Evolutionary conservation across 2,888 invertebrate species (phyloP).

Genomic region (Brachyptera risi): DNA sequence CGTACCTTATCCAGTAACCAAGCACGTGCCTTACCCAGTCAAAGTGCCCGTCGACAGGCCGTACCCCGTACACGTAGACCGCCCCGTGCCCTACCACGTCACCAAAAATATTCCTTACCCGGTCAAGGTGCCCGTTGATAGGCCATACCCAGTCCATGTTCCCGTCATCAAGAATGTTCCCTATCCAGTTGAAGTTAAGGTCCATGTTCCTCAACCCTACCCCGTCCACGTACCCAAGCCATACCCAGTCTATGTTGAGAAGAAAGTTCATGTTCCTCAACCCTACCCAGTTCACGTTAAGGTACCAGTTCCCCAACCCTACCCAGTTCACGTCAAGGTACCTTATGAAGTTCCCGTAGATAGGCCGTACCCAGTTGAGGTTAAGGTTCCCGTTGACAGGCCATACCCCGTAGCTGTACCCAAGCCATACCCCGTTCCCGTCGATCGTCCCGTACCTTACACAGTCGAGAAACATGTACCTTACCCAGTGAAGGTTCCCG

Average conservation of each 20-base stretch:
- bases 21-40: conserved; percentile 76
- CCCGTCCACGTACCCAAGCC: conserved; percentile 45
- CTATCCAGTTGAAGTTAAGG: conserved; percentile 28
- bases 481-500: conserved; percentile 62
- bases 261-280: conserved; percentile 45
- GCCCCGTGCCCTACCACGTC: conserved; percentile 47
- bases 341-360: conserved; percentile 58
- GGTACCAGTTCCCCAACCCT: conserved; percentile 60
- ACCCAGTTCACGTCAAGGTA: conserved; percentile 44
- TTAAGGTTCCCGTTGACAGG: conserved; percentile 43
- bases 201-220: conserved; percentile 27
- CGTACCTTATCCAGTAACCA: conserved; percentile 39
- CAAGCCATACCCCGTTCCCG: conserved; percentile 49
- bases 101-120: conserved; percentile 72
- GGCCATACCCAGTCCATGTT: conserved; percentile 67
- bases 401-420: conserved; percentile 45
- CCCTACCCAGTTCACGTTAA: conserved; percentile 53
- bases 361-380: conserved; percentile 64
- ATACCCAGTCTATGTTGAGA: conserved; percentile 59
- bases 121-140: conserved; percentile 51
- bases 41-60: conserved; percentile 21
- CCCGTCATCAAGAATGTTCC: conserved; percentile 58
- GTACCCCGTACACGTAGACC: conserved; percentile 22
- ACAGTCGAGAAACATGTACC: conserved; percentile 45
- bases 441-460: conserved; percentile 56